Base-by-base conservation (phyloP, 92 coral and sea anemone species). In the Epizoanthus rinbou region DNA sequence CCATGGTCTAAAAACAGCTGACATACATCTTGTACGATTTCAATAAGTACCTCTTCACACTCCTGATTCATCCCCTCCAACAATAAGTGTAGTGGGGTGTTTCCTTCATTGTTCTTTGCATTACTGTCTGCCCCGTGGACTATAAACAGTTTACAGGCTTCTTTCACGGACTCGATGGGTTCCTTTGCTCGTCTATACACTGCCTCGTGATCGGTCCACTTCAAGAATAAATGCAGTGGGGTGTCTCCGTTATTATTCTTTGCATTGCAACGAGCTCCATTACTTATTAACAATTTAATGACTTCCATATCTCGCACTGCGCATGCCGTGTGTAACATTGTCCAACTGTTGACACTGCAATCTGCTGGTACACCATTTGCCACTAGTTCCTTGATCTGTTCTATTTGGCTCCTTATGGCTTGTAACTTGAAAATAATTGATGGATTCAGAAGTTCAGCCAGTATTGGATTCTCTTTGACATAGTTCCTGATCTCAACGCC, bases 401-500 rank as follows among this genome's bases (percentile, higher is more conserved):
- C 10, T 1, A 62, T 13, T 22, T 21, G 28, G 35, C 4, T 17
- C 15, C 35, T 22, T 13, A 62, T 2, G 31, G n/a, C 66, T 62
- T 62, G 31, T 1, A 3, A 13, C 8, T 62, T 24, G 33, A 7
- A 3, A 18, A 62, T 11, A 6, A 17, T 11, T 5, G 0, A 17
- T 21, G 35, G 67, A 39, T 65, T 65, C 43, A 65, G 43, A 23
- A 65, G 3, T 8, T 33, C 43, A 4, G 8, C 23, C 37, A 65
- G 21, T 17, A 23, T 24, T 65, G 71, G 9, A 24, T 65, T 4
- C 18, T 65, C 71, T 65, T 65, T 6, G 15, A 65, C 71, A 65
- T 65, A 65, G 71, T 65, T 39, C n/a, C 71, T 65, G 71, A 65
- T 65, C 18, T 65, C 18, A 10, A 65, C 4, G 21, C 73, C 50